Evolutionary conservation across 2,113 vertebrate species (phyloP).

Genomic region (Delphinapterus leucas): DNA sequence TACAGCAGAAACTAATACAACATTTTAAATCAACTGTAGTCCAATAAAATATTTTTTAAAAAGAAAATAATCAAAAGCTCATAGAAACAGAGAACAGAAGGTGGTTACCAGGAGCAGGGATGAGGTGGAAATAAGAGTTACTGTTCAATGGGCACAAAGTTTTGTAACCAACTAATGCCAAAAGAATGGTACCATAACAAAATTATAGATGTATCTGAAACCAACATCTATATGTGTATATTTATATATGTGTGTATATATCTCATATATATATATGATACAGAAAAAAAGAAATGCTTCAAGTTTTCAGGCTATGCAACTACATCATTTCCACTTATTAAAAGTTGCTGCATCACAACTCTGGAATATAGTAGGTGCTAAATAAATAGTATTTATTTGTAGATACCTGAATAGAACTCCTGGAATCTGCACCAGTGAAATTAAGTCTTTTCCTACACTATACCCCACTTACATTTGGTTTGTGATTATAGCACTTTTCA

Average conservation of each 20-base stretch:
- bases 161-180: slow-evolving; percentile 67
- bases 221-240: neutral
- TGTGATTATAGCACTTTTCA: neutral
- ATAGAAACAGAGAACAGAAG: neutral
- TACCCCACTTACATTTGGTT: neutral
- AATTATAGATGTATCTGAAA: slow-evolving; percentile 36
- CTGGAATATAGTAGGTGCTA: neutral
- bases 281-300: neutral
- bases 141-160: neutral
- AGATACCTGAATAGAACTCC: neutral
- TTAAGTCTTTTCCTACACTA: neutral
- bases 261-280: neutral
- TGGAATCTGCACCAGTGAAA: neutral
- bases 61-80: too few species aligned
- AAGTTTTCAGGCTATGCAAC: neutral
- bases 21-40: too few species aligned
- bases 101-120: neutral
- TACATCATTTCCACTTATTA: neutral
- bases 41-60: too few species aligned
- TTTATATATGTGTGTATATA: too few species aligned
- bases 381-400: neutral
- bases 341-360: neutral
- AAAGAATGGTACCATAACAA: slow-evolving; percentile 74
- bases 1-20: too few species aligned
- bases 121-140: neutral